Base-by-base conservation (phyloP, 2,797 vertebrate species). In the Hyperoplus lanceolatus region DNA sequence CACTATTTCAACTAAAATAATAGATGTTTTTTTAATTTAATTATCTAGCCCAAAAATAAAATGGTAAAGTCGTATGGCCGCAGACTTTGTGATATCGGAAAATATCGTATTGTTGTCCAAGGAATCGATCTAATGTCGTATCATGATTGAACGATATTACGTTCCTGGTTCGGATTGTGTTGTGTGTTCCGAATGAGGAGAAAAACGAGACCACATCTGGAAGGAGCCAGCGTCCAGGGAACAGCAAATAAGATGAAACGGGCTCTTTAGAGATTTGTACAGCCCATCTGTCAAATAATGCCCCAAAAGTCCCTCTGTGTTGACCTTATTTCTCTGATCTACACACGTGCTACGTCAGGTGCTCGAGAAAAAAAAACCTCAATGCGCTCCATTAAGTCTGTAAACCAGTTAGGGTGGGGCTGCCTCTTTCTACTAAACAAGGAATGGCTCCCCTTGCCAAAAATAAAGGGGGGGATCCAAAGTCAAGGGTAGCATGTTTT, bases 401-500 rank as follows among this genome's bases (percentile, higher is more conserved):
- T 79, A 71, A 86, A 88, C 51, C 84, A 79, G 79, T 81, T 29
- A 57, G 75, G 81, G 78, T 81, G 65, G 68, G 67, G 63, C 71
- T 45, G 75, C 60, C 38, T 76, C 56, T 77, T 46, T 82, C 62
- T 79, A 57, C 75, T 71, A 68, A 82, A 84, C 77, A 83, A 75
- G 62, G 41, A 84, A 76, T 70, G 60, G 41, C 70, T 77, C 62
- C 65, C 77, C 49, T 57, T 85, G 83, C 85, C 87, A 87, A 87
- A 29, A 83, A 50, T 41, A 39, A 18, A 29, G 29, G 29, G 29
- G 29, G 29, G 67, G 71, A 83, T 77, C 65, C 59, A 50, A 69
- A 84, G 88, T 90, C 88, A 89, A 91, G 86, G 83, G 80, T 86
- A 70, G 68, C 8, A 16, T 68, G 74, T 86, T 83, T 87, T 70